Conservation (phyloP, 2,797 vertebrate genomes). For the Hypotaenidia okinawae region DNA sequence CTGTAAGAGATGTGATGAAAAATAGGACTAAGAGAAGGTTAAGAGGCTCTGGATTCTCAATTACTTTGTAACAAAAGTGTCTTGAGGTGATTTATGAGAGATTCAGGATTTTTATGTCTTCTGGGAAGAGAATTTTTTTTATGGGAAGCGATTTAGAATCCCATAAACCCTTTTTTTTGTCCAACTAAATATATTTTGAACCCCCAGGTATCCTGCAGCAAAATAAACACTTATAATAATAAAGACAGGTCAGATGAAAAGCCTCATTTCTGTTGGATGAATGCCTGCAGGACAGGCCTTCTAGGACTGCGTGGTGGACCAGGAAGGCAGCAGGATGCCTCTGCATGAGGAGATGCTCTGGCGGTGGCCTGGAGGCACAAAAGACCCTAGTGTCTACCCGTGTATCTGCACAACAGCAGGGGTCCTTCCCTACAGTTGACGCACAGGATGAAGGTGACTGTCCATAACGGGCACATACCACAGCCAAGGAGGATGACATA, state of each 20-base stretch:
- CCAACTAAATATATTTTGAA: neutral
- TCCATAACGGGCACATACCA: rapidly evolving
- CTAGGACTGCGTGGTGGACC: neutral
- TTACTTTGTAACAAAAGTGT: conserved; percentile 56
- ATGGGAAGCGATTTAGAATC: neutral
- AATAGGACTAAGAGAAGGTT: conserved; percentile 52
- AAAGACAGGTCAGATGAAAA: neutral
- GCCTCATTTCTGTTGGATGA: neutral
- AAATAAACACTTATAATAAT: neutral
- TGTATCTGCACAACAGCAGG: neutral
- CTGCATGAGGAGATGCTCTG: neutral
- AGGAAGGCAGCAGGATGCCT: neutral
- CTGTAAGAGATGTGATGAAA: conserved; percentile 42
- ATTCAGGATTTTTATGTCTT: conserved; percentile 28
- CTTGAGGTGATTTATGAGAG: conserved; percentile 52
- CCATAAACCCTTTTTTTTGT: neutral
- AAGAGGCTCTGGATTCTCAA: conserved; percentile 50
- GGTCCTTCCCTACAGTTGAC: neutral
- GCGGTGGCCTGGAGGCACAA: rapidly evolving
- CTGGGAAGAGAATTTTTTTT: conserved; percentile 34
- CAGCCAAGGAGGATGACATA: neutral
- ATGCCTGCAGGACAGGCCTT: neutral
- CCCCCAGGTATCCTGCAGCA: neutral
- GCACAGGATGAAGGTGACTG: neutral
- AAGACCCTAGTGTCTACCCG: neutral